Conservation (phyloP, 2,113 vertebrate species). For the Ceuthmochares aereus region DNA sequence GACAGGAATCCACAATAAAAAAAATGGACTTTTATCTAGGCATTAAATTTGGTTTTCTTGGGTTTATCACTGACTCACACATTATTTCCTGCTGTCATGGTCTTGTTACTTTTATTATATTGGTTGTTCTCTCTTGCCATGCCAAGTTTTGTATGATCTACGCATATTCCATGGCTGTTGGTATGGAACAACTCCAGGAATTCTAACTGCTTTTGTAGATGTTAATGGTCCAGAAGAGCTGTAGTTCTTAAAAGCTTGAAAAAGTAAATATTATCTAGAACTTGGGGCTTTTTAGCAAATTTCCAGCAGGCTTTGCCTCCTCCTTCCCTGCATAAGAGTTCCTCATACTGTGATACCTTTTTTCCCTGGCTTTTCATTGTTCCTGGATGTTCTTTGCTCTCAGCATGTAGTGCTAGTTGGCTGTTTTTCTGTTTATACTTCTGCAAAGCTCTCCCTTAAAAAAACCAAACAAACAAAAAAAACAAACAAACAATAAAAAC, state of each 20-base stretch:
- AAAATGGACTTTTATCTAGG: neutral
- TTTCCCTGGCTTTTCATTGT: neutral
- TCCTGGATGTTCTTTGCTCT: neutral
- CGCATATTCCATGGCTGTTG: neutral
- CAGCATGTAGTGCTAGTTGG: neutral
- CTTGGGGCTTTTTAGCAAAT: neutral
- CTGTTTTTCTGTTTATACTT: neutral
- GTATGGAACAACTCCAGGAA: neutral
- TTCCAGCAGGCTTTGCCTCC: neutral
- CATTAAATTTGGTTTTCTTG: neutral
- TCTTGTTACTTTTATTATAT: neutral
- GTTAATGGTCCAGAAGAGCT: neutral
- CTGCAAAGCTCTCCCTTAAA: accelerated
- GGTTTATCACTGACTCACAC: neutral
- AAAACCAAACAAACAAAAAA: neutral
- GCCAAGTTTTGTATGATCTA: neutral
- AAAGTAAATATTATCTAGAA: neutral
- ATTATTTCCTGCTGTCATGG: neutral
- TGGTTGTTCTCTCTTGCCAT: neutral
- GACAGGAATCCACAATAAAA: neutral
- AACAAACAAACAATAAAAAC: neutral
- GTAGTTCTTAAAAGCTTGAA: neutral
- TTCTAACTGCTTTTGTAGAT: neutral
- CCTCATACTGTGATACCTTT: neutral
- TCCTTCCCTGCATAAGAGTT: neutral